Evolutionary conservation across 2,797 vertebrate genomes (phyloP), one percentile per base, ranked within the genome.

Genomic region (Silurus aristotelis): DNA sequence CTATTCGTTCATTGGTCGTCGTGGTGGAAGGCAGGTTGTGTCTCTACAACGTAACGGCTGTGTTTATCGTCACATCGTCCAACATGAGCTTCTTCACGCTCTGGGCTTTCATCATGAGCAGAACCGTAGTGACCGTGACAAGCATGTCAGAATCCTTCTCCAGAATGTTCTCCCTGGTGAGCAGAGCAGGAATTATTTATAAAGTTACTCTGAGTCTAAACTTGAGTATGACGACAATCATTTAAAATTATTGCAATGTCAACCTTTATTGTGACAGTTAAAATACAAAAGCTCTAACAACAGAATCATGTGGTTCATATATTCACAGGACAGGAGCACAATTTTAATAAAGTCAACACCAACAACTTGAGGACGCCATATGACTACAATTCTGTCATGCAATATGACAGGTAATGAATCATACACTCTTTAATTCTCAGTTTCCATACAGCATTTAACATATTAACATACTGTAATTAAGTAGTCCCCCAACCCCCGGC

Each of bases 91-190:
- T 3, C 90, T 95, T 6, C 93, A 94, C 12, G 93, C 92, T n/a
- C 90, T 95, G 46, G 92, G 93, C 52, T 93, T 94, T 88, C 78
- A 92, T 64, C 94, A 95, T 2, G 93, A 94, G 78, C 93, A 94
- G 1, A 76, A 72, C 55, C 92, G 93, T 82, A 92, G 89, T 0
- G 93, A 95, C 89, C 88, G 93, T 25, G 91, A 94, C 84, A 0
- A 1, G 0, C 68, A 88, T 14, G 64, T 94, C 82, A 0, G 0
- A 0, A 90, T 95, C 63, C 2, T 88, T 7, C n/a, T 0, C 0
- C 0, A 89, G 4, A 95, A 95, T 90, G 86, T 95, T 5, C 0
- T 0, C 0, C 0, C 20, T 77, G 90, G 94, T 94, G 80, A 80
- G 77, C 5, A 17, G 10, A 68, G 52, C 52, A 43, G 71, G 6